Base-by-base conservation (phyloP, 2,888 invertebrate genomes). In the Apodemia duryi region DNA sequence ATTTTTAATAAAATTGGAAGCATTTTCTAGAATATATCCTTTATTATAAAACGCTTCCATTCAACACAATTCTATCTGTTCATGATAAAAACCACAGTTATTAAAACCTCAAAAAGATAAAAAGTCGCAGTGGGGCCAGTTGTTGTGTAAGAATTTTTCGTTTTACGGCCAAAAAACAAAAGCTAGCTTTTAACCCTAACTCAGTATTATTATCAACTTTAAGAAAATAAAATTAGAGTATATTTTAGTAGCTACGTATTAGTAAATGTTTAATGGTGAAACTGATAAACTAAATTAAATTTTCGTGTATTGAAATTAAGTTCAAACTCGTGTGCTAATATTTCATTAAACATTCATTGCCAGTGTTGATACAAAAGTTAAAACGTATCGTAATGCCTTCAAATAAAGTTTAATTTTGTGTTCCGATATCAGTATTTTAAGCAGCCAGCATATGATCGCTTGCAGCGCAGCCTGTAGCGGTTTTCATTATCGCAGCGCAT, bases 401-500 rank as follows among this genome's bases (percentile, higher is more conserved):
- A 6, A 13, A 6, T 60, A 60, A 60, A 35, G 60, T 60, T 35
- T 35, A 60, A 7, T 60, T 2, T 35, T 35, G 60, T 29, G 13
- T 13, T 49, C 6, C 5, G 49, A 13, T 2, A 32, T 7, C 13
- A 7, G 13, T 13, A 13, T 2, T 49, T 49, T 29, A 10, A 32
- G 35, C 13, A 32, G 11, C 11, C 54, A 29, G 57, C 13, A n/a
- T 57, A 6, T 57, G 57, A 57, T n/a, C 11, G 57, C 57, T 32
- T 13, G 35, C 57, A 35, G 57, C 57, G 32, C 32, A 32, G 57
- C 32, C 57, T 35, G 29, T 6, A n/a, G 57, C 32, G 32, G 57
- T 57, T 57, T 57, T 57, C 57, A 57, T 57, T 57, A 57, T 57
- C 32, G 11, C 57, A n/a, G 32, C 11, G 57, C 29, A 57, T 57